A percentile compares a stretch with the other conserved stretches of the same genome.
Evolutionary conservation across 2,888 invertebrate genomes (phyloP).

Genomic region (Andrena trimmerana): DNA sequence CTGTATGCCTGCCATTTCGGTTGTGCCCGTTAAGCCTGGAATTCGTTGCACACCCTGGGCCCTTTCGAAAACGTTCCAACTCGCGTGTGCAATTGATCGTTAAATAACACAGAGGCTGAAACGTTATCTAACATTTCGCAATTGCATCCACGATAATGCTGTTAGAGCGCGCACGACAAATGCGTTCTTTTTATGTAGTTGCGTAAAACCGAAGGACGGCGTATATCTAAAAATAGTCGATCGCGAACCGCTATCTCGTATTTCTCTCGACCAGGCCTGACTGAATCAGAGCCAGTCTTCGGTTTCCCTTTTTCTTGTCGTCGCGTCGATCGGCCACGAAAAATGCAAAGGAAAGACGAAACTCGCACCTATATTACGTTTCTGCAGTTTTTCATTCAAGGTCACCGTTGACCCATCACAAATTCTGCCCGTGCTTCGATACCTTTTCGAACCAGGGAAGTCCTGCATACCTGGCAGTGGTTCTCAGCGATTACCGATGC

Average conservation of each 20-base stretch:
- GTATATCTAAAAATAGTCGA: constrained; percentile 79
- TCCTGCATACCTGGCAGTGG: constrained; percentile 71
- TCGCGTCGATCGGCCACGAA: constrained; percentile 16
- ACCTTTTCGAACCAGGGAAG: constrained; percentile 53
- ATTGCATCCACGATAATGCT: constrained; percentile 37
- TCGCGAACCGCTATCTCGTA: constrained; percentile 75
- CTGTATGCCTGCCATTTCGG: not conserved
- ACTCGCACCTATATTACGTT: constrained; percentile 15
- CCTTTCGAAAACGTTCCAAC: not conserved
- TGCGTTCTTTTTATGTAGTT: constrained; percentile 71
- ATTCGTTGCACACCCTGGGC: not conserved
- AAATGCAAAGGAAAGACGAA: constrained; percentile 27
- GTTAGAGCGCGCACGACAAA: constrained; percentile 44
- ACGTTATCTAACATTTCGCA: not conserved
- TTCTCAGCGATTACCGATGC: constrained; percentile 54
- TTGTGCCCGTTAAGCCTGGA: not conserved
- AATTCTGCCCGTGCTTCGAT: constrained; percentile 56
- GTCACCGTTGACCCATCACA: constrained; percentile 38
- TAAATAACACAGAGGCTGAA: not conserved
- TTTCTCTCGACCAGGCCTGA: constrained; percentile 68
- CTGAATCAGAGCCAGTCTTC: constrained; percentile 51
- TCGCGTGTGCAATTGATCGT: not conserved
- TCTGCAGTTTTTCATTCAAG: constrained; percentile 53
- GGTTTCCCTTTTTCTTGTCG: constrained; percentile 48
- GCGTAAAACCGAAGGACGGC: constrained; percentile 79